Evolutionary conservation across 2,888 invertebrate species (phyloP), one percentile per base, ranked within the genome.

Genomic region (Sphaerophoria taeniata): DNA sequence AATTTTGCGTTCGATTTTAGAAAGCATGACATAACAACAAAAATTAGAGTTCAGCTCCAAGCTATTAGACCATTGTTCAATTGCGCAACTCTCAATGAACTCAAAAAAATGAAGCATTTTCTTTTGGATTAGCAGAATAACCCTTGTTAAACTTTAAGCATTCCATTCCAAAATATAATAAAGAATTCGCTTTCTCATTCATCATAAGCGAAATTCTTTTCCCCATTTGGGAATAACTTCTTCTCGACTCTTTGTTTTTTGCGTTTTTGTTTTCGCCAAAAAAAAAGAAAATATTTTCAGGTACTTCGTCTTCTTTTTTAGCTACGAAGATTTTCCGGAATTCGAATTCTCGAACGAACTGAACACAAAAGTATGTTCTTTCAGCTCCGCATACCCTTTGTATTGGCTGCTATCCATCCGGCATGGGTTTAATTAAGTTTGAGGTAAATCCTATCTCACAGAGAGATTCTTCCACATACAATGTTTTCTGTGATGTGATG

Each of bases 401-500:
- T 67, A 53, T 67, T 43, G 51, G 34, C 11, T 39, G 61, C 39
- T 60, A 24, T 51, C 65, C 75, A 75, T 51, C 56, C 63, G 49
- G 73, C 65, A 47, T 73, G 65, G 73, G 69, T 81, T 81, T 76
- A 80, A 84, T 80, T 84, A 80, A 71, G 75, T 80, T 80, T 84
- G 76, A 81, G 76, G 75, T 84, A 51, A 80, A 76, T 67, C 84
- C 58, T 39, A 47, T 67, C 16, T 14, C 24, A 24, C 24, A 24
- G 11, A 61, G 43, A 49, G 45, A 63, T 75, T 70, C 61, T 39
- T 24, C 61, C 36, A 60, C 43, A 24, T 24, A 24, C 51, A 53
- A 36, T 45, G 47, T 60, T 16, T 34, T 39, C 7, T 24, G 24
- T 24, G 24, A 24, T 24, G 24, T 24, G 45, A 49, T 34, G 47